Percentiles rank a stretch among this genome's conserved stretches.
These are phyloP conservation scores for Galeopterus variegatus DNA, from an alignment of 2,113 vertebrate genomes.

Conservation along the genomic window DNA sequence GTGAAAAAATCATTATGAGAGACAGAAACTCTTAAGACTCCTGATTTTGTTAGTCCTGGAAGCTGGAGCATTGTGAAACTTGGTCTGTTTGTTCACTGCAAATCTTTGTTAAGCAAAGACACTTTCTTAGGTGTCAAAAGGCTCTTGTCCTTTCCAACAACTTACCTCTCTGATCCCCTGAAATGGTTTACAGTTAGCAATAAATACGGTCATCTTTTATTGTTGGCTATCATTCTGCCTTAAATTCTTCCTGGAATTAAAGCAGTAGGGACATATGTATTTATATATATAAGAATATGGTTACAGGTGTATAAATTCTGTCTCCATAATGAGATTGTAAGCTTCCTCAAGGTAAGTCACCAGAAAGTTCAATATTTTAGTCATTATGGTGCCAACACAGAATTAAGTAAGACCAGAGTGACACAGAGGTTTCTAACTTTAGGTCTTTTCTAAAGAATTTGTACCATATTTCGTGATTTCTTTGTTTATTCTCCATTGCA, in stretches of 20 bases:
- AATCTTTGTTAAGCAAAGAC: constrained; percentile 26
- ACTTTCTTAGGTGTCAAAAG: not conserved
- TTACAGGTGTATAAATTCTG: constrained; percentile 23
- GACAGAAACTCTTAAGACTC: constrained; percentile 29
- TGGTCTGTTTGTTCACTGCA: constrained; percentile 25
- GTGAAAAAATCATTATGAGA: constrained; percentile 13
- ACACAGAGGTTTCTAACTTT: not conserved
- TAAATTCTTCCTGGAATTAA: constrained; percentile 47
- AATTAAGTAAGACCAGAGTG: not conserved
- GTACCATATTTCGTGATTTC: not conserved
- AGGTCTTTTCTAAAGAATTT: constrained; percentile 23
- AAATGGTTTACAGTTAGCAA: not conserved
- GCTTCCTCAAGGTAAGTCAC: not conserved
- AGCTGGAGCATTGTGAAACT: not conserved
- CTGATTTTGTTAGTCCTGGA: not conserved
- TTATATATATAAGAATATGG: not conserved
- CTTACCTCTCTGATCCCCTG: not conserved
- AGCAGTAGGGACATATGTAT: not conserved
- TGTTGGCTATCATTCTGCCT: not conserved
- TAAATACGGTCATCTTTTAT: constrained; percentile 21
- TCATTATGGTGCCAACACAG: not conserved
- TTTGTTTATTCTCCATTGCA: constrained; percentile 57
- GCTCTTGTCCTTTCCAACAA: not conserved
- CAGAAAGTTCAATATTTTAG: constrained; percentile 31
- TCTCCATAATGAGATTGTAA: constrained; percentile 35